A percentile compares a stretch with the other conserved stretches of the same genome.
Evolutionary conservation across 2,888 invertebrate genomes (phyloP).

Genomic region (Arrhopalites spinosus): DNA sequence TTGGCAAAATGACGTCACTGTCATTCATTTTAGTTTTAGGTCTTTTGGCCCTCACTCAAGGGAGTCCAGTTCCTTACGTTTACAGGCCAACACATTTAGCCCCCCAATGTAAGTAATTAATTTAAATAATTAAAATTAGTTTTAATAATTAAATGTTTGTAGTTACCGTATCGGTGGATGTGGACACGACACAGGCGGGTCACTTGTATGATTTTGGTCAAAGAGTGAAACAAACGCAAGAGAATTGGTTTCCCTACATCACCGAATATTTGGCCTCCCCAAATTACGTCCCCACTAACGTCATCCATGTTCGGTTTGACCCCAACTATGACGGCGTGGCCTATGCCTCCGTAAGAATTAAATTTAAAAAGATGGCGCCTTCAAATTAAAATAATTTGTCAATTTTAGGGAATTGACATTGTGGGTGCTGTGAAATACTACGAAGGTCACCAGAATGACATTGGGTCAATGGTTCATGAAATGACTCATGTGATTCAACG

Average conservation of each 20-base stretch:
- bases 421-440: conserved; percentile 34
- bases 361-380: too few relatives aligned
- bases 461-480: conserved; percentile 41
- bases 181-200: neutral
- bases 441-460: conserved; percentile 24
- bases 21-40: too few relatives aligned
- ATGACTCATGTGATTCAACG: conserved; percentile 39
- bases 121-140: too few relatives aligned
- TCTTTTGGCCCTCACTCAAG: too few relatives aligned
- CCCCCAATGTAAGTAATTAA: too few relatives aligned
- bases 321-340: conserved; percentile 54
- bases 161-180: conserved; percentile 33
- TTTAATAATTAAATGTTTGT: too few relatives aligned
- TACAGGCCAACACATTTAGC: too few relatives aligned
- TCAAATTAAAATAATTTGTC: too few relatives aligned
- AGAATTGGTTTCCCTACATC: conserved; percentile 45
- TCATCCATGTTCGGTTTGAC: conserved; percentile 49
- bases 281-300: conserved; percentile 29
- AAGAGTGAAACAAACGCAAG: conserved; percentile 39
- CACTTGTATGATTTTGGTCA: conserved; percentile 44
- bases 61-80: too few relatives aligned
- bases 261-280: conserved; percentile 39
- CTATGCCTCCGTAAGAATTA: conserved; percentile 38
- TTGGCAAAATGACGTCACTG: too few relatives aligned
- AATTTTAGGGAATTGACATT: too few relatives aligned